A percentile compares a stretch with the other conserved stretches of the same genome.
These are phyloP conservation scores for Nesometra sesokonis DNA, from an alignment of 35 echinoderm and acorn worm species.

Conservation along the genomic window DNA sequence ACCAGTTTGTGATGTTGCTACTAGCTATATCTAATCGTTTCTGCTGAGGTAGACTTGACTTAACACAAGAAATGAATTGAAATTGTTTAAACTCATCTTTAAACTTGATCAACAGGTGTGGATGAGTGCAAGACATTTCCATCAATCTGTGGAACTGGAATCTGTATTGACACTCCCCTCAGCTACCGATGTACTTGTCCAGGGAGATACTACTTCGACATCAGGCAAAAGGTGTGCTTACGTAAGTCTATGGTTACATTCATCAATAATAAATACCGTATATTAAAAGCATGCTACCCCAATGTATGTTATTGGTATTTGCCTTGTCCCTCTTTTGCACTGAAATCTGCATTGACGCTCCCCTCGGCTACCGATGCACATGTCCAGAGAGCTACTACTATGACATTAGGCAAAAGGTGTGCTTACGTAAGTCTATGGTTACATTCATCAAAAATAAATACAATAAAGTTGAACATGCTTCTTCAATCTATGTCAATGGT, in stretches of 20 bases:
- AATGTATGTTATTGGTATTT: too few relatives aligned
- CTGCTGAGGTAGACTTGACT: too few relatives aligned
- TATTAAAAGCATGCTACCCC: too few relatives aligned
- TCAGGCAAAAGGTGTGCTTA: slow-evolving; percentile 27
- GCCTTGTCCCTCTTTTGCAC: slow-evolving; percentile 63
- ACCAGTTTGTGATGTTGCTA: too few relatives aligned
- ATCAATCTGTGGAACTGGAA: slow-evolving; percentile 49
- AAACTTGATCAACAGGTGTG: slow-evolving; percentile 62
- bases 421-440: slow-evolving; percentile 27
- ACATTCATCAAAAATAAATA: too few relatives aligned
- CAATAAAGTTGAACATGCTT: too few relatives aligned
- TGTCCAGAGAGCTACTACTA: slow-evolving; percentile 51
- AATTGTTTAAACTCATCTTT: too few relatives aligned
- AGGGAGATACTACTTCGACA: slow-evolving; percentile 43
- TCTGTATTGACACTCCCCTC: slow-evolving; percentile 40
- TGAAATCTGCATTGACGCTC: slow-evolving; percentile 42
- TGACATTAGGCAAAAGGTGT: slow-evolving; percentile 31
- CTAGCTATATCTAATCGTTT: too few relatives aligned
- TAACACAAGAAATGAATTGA: too few relatives aligned
- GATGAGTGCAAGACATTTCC: slow-evolving; percentile 67
- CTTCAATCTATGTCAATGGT: too few relatives aligned
- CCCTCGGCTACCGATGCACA: slow-evolving; percentile 39
- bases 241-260: slow-evolving; percentile 12
- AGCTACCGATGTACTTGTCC: slow-evolving; percentile 59
- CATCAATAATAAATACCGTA: too few relatives aligned